Evolutionary conservation across 2,888 invertebrate genomes (phyloP).

Genomic region (Eilema caniola): DNA sequence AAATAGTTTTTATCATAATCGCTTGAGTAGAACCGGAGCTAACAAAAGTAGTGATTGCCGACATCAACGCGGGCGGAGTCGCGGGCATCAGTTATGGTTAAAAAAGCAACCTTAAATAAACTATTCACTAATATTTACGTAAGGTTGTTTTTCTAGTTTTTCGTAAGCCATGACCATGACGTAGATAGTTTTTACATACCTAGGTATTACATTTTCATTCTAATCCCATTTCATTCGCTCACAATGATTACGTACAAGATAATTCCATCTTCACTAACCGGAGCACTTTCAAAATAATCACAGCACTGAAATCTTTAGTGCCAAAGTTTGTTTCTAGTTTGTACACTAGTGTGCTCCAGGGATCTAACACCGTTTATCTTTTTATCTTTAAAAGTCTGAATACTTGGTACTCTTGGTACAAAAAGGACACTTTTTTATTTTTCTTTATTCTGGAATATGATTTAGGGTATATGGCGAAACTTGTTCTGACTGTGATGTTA

Average conservation of each 20-base stretch:
- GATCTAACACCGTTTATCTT: slow-evolving; percentile 32
- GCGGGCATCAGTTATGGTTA: too few relatives aligned
- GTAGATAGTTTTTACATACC: too few relatives aligned
- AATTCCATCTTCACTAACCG: background rate
- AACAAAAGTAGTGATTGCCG: too few relatives aligned
- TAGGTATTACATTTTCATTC: too few relatives aligned
- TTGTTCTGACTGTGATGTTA: background rate
- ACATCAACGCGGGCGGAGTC: too few relatives aligned
- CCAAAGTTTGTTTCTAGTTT: slow-evolving; percentile 32
- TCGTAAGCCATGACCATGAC: too few relatives aligned
- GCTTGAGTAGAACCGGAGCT: too few relatives aligned
- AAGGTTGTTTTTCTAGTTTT: too few relatives aligned
- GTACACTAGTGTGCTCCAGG: slow-evolving; percentile 19
- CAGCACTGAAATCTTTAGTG: slow-evolving; percentile 33
- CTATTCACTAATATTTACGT: too few relatives aligned
- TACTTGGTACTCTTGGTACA: background rate
- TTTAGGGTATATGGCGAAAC: background rate
- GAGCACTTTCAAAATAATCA: slow-evolving; percentile 16
- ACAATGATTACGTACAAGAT: background rate
- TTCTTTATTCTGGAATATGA: background rate
- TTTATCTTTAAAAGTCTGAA: slow-evolving; percentile 32
- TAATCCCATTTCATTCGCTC: too few relatives aligned
- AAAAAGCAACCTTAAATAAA: too few relatives aligned
- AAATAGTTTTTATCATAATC: too few relatives aligned
- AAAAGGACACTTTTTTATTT: background rate